Conservation (phyloP, 2,113 vertebrate genomes). For the Diphyllodes magnificus region DNA sequence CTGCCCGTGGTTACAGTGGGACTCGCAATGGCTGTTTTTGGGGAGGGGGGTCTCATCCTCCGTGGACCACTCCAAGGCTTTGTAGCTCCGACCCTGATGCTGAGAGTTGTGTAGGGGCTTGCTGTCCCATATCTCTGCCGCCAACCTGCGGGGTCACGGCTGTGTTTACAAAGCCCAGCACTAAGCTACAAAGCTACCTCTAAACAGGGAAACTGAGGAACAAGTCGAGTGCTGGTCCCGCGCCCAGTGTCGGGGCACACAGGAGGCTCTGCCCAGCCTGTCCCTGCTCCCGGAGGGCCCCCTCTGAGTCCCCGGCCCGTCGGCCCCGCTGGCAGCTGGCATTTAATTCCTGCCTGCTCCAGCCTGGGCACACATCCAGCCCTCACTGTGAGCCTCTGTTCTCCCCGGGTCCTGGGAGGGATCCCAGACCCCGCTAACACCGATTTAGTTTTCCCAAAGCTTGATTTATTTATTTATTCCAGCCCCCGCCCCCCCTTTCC, state of each 20-base stretch:
- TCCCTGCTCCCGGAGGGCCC: background rate
- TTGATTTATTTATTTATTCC: background rate
- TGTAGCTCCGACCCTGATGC: background rate
- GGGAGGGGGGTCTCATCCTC: background rate
- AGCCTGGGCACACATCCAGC: slow-evolving; percentile 1
- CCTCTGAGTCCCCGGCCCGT: background rate
- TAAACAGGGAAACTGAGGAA: background rate
- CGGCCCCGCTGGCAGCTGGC: background rate
- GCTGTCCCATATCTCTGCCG: background rate
- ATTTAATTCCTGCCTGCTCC: background rate
- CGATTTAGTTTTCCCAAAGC: background rate
- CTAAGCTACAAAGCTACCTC: background rate
- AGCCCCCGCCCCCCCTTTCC: background rate
- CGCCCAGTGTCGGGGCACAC: rapidly evolving
- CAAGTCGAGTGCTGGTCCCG: background rate
- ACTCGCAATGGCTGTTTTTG: background rate
- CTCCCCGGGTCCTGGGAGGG: background rate
- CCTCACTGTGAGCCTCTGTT: slow-evolving; percentile 28
- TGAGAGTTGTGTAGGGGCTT: background rate
- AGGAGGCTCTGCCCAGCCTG: background rate
- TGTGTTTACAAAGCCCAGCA: background rate
- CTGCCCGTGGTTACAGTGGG: background rate
- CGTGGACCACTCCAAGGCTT: background rate
- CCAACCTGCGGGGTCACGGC: background rate
- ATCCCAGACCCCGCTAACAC: background rate